Evolutionary conservation across 2,888 invertebrate genomes (phyloP), one percentile per base, ranked within the genome.

Genomic region (Arctia plantaginis): DNA sequence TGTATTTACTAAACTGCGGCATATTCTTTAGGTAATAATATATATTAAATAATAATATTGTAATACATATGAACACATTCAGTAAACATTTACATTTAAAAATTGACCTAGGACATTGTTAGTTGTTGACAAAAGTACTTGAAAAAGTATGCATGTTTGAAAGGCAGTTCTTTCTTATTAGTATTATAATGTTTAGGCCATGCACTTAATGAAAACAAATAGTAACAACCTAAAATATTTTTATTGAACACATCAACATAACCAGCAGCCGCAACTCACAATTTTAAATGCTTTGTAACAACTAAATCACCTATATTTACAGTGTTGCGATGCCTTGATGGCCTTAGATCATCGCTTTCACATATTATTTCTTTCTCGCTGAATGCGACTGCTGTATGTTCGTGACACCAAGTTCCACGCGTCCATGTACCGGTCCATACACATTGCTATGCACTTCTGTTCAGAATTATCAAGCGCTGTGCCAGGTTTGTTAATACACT

Each of bases 371-470:
- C 97, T 96, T 94, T 99, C 99, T 83, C 97, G 96, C 90, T 98
- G 98, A 86, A 99, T 96, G 89, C 99, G 97, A 91, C 96, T 97
- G 90, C 98, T 97, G 92, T 99, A 99, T 0, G 99, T 97, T 93
- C 98, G 97, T 20, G 99, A 98, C 20, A 99, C 98, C 73, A 99
- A 95, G 93, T 99, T 98, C 98, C 98, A 99, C 6, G 99, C 97
- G 89, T 99, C 99, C 98, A 99, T 98, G 96, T 98, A 99, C 88
- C 99, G 97, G 93, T 99, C 99, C 99, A 99, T 99, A 92, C 99
- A 99, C 98, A 99, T 99, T 0, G 99, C 98, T 85, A 99, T 97
- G 91, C 99, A 99, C 97, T 99, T 99, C 97, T 99, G 97, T 96
- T 99, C 99, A 0, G 98, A 98, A 89, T 97, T 98, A 91, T 98